phyloP scores from a whole-genome alignment of 2,888 invertebrate genomes.

The Latheticus oryzae region DNA sequence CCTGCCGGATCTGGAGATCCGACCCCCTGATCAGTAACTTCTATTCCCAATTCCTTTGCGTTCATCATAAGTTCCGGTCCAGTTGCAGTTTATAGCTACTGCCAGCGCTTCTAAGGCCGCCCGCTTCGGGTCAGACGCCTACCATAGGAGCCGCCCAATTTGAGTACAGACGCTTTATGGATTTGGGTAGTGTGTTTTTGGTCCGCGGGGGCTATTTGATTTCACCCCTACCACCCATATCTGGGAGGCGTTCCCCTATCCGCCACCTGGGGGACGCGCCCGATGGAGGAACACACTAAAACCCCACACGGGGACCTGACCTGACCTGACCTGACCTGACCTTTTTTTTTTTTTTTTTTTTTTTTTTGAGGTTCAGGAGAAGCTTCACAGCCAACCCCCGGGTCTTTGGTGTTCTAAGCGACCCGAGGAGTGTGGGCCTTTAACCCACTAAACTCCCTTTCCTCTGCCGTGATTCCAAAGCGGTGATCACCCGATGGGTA shows the following conservation, averaged over 20 bases:
- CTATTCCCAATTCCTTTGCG: no score
- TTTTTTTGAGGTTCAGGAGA: no score
- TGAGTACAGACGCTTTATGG: background rate
- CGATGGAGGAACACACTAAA: background rate
- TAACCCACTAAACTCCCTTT: no score
- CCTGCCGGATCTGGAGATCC: no score
- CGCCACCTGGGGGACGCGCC: conserved; percentile 1
- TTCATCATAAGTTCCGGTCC: no score
- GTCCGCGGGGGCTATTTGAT: conserved; percentile 5
- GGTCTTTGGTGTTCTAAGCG: no score
- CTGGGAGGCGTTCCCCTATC: conserved; percentile 5
- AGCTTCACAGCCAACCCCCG: no score
- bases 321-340: background rate
- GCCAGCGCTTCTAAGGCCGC: background rate
- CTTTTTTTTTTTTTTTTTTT: no score
- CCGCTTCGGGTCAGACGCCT: background rate
- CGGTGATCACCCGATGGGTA: no score
- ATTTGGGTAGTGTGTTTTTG: conserved; percentile 1
- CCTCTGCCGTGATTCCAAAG: no score
- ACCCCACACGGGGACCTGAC: background rate
- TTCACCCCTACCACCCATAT: conserved; percentile 5
- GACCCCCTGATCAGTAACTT: no score
- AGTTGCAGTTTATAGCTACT: background rate
- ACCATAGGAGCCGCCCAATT: background rate
- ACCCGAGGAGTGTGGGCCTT: no score